phyloP scores from a whole-genome alignment of 2,888 invertebrate species.

The Coecobrya sp. region DNA sequence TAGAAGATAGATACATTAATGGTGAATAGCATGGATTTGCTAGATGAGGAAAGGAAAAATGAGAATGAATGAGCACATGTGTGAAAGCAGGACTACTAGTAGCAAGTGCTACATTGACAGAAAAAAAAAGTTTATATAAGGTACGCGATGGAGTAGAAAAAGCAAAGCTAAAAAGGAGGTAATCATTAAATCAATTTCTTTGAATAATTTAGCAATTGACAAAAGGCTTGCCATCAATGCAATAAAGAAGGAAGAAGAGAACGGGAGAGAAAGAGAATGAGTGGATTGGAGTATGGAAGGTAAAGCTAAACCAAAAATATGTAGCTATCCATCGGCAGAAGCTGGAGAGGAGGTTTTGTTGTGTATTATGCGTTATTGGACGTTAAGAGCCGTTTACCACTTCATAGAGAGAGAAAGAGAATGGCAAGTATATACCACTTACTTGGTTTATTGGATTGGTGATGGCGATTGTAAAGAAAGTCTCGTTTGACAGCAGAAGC shows the following conservation, averaged over 20 bases:
- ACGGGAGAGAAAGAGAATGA: constrained; percentile 41
- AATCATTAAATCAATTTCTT: constrained; percentile 84
- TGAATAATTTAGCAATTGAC: constrained; percentile 84
- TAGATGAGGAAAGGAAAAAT: constrained; percentile 44
- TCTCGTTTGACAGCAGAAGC: neutral
- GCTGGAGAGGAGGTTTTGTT: constrained; percentile 1
- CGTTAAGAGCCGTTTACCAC: constrained; percentile 81
- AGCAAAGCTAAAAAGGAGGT: constrained; percentile 77
- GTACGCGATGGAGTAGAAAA: constrained; percentile 35
- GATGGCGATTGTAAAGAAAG: constrained; percentile 54
- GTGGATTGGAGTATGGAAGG: constrained; percentile 54
- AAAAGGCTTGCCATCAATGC: constrained; percentile 78
- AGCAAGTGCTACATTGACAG: constrained; percentile 45
- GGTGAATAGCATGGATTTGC: neutral
- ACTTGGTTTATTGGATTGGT: constrained; percentile 75
- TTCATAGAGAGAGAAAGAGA: constrained; percentile 30
- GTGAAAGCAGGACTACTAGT: neutral
- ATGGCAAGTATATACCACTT: constrained; percentile 39
- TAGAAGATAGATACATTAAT: neutral
- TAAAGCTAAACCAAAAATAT: constrained; percentile 57
- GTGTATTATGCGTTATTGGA: constrained; percentile 33
- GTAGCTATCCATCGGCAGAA: neutral
- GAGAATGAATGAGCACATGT: constrained; percentile 60
- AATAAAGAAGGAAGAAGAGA: constrained; percentile 43
- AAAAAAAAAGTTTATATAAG: constrained; percentile 24